phyloP scores from a whole-genome alignment of 2,797 vertebrate genomes.

The Gallirallus australis region DNA sequence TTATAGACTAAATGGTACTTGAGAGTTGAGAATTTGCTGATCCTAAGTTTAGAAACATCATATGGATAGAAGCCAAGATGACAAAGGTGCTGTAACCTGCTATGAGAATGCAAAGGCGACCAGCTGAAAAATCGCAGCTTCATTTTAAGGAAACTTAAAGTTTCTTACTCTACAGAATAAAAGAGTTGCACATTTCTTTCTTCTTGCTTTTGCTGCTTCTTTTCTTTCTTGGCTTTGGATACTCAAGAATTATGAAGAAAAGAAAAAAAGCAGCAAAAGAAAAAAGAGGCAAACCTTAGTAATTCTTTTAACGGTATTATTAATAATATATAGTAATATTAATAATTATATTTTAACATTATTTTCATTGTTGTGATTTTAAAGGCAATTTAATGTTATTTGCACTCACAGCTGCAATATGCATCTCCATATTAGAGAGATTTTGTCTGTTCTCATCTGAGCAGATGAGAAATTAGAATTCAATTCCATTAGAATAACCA shows the following conservation, averaged over 20 bases:
- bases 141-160: neutral
- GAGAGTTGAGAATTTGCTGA: neutral
- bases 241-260: neutral
- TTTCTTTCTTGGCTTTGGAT: neutral
- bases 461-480: neutral
- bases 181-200: neutral
- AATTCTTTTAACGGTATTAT: too few relatives aligned
- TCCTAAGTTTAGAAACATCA: neutral
- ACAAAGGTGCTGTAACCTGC: neutral
- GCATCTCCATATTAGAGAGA: neutral
- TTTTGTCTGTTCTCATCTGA: neutral
- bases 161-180: neutral
- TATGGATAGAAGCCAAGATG: neutral
- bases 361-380: neutral
- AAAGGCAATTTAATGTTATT: neutral
- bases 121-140: neutral
- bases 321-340: too few relatives aligned
- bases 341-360: too few relatives aligned
- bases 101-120: neutral
- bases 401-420: neutral
- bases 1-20: neutral
- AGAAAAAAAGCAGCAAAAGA: rapidly evolving
- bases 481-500: neutral
- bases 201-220: neutral
- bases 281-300: neutral